These are phyloP conservation scores for Henricia sp. DNA, from an alignment of 53 echinoderm and acorn worm genomes.

Conservation along the genomic window DNA sequence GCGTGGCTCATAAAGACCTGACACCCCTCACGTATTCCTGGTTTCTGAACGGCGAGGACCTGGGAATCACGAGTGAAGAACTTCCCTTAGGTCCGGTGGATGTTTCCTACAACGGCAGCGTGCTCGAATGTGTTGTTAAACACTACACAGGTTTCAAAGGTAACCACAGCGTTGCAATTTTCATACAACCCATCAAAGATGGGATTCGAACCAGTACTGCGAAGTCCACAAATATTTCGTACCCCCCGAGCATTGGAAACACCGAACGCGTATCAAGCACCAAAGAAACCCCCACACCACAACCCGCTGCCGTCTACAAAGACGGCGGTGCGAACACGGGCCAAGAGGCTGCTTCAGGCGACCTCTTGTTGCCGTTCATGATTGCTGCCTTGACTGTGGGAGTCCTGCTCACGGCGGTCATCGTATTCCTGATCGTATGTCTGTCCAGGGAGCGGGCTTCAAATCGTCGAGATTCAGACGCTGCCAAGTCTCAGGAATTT, in stretches of 20 bases:
- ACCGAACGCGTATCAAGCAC: no score
- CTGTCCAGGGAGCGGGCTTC: slow-evolving; percentile 36
- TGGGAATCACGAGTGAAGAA: background rate
- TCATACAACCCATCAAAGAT: background rate
- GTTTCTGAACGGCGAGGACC: slow-evolving; percentile 10
- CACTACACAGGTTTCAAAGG: slow-evolving; percentile 47
- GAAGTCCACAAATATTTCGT: background rate
- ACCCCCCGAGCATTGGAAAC: no score
- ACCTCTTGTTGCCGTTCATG: slow-evolving; percentile 31
- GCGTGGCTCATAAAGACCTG: slow-evolving; percentile 36
- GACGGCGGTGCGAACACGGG: no score
- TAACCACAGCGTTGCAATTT: slow-evolving; percentile 6
- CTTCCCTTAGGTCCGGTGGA: slow-evolving; percentile 21
- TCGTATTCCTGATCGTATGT: slow-evolving; percentile 32
- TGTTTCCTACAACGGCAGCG: slow-evolving; percentile 27
- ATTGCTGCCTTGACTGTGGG: slow-evolving; percentile 34
- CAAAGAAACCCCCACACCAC: no score
- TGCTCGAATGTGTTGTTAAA: slow-evolving; percentile 40
- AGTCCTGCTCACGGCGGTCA: slow-evolving; percentile 14
- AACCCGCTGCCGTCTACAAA: no score
- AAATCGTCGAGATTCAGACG: slow-evolving; percentile 5
- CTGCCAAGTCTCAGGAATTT: background rate
- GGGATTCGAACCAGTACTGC: slow-evolving; percentile 26
- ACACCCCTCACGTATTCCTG: slow-evolving; percentile 25
- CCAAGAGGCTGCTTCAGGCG: slow-evolving; percentile 7